phyloP scores from a whole-genome alignment of 2,797 vertebrate genomes.

The Pristis pectinata region DNA sequence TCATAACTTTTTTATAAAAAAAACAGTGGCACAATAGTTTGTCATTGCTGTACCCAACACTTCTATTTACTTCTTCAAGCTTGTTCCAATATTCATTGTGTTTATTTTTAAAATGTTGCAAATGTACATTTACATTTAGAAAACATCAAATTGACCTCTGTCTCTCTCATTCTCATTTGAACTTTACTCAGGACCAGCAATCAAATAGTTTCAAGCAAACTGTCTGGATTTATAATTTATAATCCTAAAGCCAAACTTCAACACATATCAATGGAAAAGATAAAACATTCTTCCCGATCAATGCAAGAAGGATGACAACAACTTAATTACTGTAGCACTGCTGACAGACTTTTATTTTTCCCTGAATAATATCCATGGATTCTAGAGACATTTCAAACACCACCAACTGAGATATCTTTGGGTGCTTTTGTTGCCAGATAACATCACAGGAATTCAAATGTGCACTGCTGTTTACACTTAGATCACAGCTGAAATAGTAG shows the following conservation, averaged over 20 bases:
- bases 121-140: neutral
- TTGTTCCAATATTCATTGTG: neutral
- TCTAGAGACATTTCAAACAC: neutral
- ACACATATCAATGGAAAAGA: neutral
- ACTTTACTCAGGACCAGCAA: neutral
- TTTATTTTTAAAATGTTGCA: neutral
- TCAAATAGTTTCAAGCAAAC: neutral
- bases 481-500: neutral
- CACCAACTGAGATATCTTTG: neutral
- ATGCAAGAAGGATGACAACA: neutral
- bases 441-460: neutral
- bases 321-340: neutral
- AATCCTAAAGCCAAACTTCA: neutral
- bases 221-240: neutral
- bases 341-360: neutral
- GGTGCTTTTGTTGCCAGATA: neutral
- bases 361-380: neutral
- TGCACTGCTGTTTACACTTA: neutral
- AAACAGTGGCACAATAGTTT: neutral
- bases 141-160: neutral
- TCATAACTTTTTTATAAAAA: neutral
- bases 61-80: neutral
- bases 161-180: neutral
- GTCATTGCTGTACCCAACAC: too few species aligned
- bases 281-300: constrained; percentile 9